Evolutionary conservation across 2,888 invertebrate genomes (phyloP), one percentile per base, ranked within the genome.

Genomic region (Drosophila aldrichi): DNA sequence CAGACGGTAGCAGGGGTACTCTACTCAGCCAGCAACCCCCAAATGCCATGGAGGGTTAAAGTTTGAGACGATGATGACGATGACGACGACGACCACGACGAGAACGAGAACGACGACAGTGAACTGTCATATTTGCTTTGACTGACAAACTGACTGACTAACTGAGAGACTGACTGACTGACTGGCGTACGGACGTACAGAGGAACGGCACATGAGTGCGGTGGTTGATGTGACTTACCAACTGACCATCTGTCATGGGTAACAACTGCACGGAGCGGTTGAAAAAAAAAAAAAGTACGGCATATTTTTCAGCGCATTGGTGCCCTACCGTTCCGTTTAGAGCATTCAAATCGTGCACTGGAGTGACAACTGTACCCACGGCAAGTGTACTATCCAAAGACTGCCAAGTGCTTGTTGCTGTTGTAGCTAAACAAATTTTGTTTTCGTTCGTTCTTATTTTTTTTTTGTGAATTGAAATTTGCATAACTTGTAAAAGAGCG

Each of bases 171-270:
- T 55, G 79, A 66, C 46, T 61, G 77, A 70, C 25, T 55, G 82
- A n/a, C 48, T 2, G n/a, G 52, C 80, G 6, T 6, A 66, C 51
- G 64, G 77, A 69, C 32, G 56, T 82, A n/a, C 46, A 29, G 29
- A 29, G 29, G n/a, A 57, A 78, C 78, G 79, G 58, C 58, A 43
- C 54, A 54, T 65, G 77, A 48, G 64, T 67, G 68, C 76, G 88
- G 81, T 85, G 88, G 81, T 81, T 83, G 88, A 83, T 83, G 73
- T 82, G 88, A 86, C 86, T 88, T 87, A 84, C 83, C 84, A 82
- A 87, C 90, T 91, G 91, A 91, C 91, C 91, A 91, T 91, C 91
- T 91, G 91, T 91, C 90, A 90, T 83, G 85, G 79, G 69, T 74
- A 70, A 64, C 68, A 67, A 72, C 62, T 66, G 67, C 18, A 14